Evolutionary conservation across 2,888 invertebrate species (phyloP).

Genomic region (Parapristionchus giblindavisi): DNA sequence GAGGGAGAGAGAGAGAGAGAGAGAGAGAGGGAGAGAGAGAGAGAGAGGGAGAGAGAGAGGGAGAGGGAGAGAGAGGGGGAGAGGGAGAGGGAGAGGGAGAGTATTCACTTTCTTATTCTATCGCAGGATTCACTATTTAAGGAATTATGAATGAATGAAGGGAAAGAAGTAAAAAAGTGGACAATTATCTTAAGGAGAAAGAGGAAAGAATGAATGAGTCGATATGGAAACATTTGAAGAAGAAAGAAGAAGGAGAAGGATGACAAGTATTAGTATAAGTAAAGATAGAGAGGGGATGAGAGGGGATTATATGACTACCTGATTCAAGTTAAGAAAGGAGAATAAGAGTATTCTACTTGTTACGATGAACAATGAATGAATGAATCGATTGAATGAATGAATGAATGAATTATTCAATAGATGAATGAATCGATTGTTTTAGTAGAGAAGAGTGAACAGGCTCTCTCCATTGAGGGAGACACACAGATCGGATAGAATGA

Average conservation of each 20-base stretch:
- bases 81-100: slow-evolving; percentile 2
- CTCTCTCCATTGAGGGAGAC: slow-evolving; percentile 17
- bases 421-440: slow-evolving; percentile 36
- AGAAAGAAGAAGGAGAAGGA: not conserved
- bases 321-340: not conserved
- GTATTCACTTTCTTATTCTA: too few relatives aligned
- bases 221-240: not conserved
- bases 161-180: not conserved
- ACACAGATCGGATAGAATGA: slow-evolving; percentile 16
- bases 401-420: not conserved
- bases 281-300: not conserved
- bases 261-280: not conserved
- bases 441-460: slow-evolving; percentile 32
- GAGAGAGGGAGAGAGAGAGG: not conserved
- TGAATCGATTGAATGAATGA: not conserved
- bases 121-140: not conserved
- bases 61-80: slow-evolving; percentile 2
- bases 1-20: slow-evolving; percentile 28
- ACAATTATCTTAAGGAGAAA: not conserved
- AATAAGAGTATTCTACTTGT: too few relatives aligned
- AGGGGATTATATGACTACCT: not conserved
- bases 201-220: too few relatives aligned
- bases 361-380: not conserved
- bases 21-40: slow-evolving; percentile 22
- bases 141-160: not conserved